phyloP scores from a whole-genome alignment of 2,888 invertebrate species.

The Polyommatus iphigenia region DNA sequence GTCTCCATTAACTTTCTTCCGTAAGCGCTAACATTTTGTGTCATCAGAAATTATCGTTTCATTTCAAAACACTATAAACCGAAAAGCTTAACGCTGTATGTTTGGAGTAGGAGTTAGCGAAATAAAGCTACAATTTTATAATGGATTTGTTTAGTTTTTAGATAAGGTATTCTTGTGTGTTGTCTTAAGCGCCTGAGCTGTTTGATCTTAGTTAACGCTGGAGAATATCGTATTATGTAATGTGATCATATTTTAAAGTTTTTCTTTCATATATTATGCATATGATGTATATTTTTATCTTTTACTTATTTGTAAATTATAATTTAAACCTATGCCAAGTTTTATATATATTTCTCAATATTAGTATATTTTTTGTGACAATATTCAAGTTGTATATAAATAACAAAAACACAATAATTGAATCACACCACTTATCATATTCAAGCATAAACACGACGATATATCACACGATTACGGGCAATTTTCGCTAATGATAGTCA shows the following conservation, averaged over 20 bases:
- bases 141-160: conserved; percentile 31
- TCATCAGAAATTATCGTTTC: conserved; percentile 40
- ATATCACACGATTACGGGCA: conserved; percentile 28
- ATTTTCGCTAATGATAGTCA: conserved; percentile 38
- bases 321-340: too few species aligned
- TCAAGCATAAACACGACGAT: conserved; percentile 30
- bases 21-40: conserved; percentile 41
- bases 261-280: too few species aligned
- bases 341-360: background rate
- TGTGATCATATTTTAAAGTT: too few species aligned
- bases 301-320: too few species aligned
- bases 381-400: background rate
- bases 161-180: conserved; percentile 17
- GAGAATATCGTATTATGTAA: background rate
- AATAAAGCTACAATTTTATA: conserved; percentile 30
- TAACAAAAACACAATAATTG: background rate
- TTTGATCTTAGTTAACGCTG: background rate
- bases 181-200: background rate
- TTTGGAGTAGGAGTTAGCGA: conserved; percentile 37
- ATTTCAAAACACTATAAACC: conserved; percentile 37
- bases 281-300: too few species aligned
- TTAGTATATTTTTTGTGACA: background rate
- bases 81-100: conserved; percentile 40
- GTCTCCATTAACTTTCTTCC: conserved; percentile 4
- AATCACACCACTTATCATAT: conserved; percentile 2